Evolutionary conservation across 2,888 invertebrate species (phyloP), one percentile per base, ranked within the genome.

Genomic region (Sesia bembeciformis): DNA sequence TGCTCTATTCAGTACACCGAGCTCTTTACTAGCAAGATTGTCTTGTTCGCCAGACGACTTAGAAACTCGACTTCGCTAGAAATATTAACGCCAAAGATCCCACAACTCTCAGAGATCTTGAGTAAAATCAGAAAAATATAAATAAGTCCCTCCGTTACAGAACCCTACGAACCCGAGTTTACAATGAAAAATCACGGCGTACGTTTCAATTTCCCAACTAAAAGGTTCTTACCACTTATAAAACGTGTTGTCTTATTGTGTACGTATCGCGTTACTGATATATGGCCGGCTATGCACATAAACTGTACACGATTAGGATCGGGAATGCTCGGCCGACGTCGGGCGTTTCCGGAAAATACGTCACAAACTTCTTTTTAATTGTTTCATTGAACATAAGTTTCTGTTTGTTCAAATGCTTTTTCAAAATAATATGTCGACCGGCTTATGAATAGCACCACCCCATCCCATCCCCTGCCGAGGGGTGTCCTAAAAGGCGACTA

Each of bases 141-240:
- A 23, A 23, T 23, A 23, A 23, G 2, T 23, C 23, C 23, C 23
- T 23, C 23, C 23, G 23, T 1, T 23, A 23, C 23, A 3, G 52
- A 40, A 52, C 52, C 52, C 52, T 1, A 40, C 39, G 39, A 53
- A 53, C 46, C 41, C 4, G 46, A 49, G 42, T 46, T 53, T 39
- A 53, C 53, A 53, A 53, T 53, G 53, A 53, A 23, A 53, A 49
- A 53, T 49, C 8, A 53, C 53, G 49, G 6, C 6, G 53, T 42
- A 53, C 53, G 23, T 53, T 53, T 53, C 53, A 53, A 53, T 53
- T 53, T 40, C 53, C 53, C n/a, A 40, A 49, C 49, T 53, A 53
- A 53, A 49, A 49, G 53, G 40, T 49, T 49, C 38, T 53, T 49
- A 53, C 53, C 46, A 53, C 53, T 5, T 53, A 53, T 53, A 53